Conservation (phyloP, 1,140 invertebrate genomes). For the Caenorhabditis remanei region DNA sequence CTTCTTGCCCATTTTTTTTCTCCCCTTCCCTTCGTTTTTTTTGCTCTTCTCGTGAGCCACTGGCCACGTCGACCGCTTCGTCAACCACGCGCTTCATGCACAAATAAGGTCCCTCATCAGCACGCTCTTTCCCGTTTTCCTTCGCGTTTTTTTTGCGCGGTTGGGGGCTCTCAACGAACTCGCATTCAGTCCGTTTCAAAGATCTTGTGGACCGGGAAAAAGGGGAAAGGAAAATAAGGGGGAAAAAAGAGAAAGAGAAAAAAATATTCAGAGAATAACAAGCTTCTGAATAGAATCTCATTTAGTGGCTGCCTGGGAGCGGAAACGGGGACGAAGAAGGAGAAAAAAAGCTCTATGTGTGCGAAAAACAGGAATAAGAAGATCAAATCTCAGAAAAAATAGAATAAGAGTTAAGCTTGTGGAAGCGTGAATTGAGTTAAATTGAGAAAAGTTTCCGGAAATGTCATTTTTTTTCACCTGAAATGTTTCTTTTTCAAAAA, state of each 20-base stretch:
- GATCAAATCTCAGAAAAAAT: conserved; percentile 17
- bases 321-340: background rate
- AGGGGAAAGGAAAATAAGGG: background rate
- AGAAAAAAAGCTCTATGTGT: background rate
- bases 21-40: background rate
- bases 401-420: too few relatives aligned
- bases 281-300: conserved; percentile 49
- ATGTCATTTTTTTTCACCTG: too few relatives aligned
- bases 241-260: background rate
- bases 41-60: background rate
- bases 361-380: conserved; percentile 3
- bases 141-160: conserved; percentile 12
- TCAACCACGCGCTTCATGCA: conserved; percentile 48
- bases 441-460: too few relatives aligned
- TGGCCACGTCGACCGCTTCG: conserved; percentile 34
- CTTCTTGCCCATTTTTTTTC: too few relatives aligned
- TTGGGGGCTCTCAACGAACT: conserved; percentile 36
- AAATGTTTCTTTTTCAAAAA: too few relatives aligned
- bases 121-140: background rate
- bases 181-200: conserved; percentile 47
- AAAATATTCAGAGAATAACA: conserved; percentile 25
- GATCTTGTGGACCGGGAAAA: conserved; percentile 50
- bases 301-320: conserved; percentile 26
- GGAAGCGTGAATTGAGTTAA: background rate
- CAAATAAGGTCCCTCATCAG: conserved; percentile 56